A percentile compares a stretch with the other conserved stretches of the same genome.
Conservation (phyloP, 2,888 invertebrate species). For the Calameuta pallipes region DNA sequence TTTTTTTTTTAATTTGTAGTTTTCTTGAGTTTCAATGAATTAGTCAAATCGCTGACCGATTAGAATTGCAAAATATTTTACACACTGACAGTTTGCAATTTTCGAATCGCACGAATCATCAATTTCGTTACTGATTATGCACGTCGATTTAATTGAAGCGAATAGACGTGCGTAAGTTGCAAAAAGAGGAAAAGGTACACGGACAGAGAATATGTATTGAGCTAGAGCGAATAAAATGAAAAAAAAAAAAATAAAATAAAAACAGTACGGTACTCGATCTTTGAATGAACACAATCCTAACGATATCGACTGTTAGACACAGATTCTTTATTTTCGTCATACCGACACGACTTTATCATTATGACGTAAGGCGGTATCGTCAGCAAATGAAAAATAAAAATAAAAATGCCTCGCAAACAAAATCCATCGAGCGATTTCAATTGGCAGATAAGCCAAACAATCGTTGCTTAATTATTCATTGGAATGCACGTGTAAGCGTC, state of each 20-base stretch:
- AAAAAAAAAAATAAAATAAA: neutral
- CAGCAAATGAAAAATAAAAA: neutral
- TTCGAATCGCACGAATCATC: neutral
- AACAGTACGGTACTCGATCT: neutral
- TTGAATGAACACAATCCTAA: too few species aligned
- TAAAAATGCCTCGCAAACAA: conserved; percentile 24
- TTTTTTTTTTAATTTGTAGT: neutral
- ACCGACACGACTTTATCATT: neutral
- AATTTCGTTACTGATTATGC: neutral
- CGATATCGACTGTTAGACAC: neutral
- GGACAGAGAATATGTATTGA: neutral
- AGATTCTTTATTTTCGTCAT: neutral
- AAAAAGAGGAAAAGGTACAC: neutral
- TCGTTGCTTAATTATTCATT: conserved; percentile 34
- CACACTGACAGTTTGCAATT: neutral
- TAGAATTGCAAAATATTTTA: neutral
- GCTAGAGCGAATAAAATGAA: neutral
- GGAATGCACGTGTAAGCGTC: conserved; percentile 30
- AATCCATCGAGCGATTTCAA: conserved; percentile 30
- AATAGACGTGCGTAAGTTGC: neutral
- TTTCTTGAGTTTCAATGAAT: neutral
- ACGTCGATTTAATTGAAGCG: neutral
- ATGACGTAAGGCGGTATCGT: neutral
- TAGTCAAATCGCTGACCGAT: neutral
- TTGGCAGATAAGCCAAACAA: conserved; percentile 27